Conservation (phyloP, 2,888 invertebrate genomes). For the Lochmaea crataegi region DNA sequence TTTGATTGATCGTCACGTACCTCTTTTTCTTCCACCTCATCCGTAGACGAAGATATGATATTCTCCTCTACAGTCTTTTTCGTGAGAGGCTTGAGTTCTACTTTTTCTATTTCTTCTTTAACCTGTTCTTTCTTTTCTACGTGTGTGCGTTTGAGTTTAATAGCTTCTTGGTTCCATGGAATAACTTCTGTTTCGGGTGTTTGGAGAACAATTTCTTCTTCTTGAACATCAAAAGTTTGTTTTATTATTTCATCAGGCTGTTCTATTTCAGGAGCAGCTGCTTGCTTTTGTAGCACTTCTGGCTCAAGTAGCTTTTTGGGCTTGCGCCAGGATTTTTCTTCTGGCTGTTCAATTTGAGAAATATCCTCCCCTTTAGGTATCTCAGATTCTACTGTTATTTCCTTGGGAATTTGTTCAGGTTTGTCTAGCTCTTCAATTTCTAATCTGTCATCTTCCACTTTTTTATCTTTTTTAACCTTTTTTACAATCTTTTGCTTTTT, state of each 20-base stretch:
- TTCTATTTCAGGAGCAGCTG: neutral
- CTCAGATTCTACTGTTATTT: constrained; percentile 27
- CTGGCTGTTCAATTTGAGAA: constrained; percentile 57
- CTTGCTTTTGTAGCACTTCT: constrained; percentile 10
- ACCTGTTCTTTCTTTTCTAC: constrained; percentile 62
- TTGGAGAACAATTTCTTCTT: constrained; percentile 42
- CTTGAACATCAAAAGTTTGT: constrained; percentile 51
- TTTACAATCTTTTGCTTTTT: constrained; percentile 7
- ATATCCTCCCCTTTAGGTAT: neutral
- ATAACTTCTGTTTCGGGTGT: constrained; percentile 55
- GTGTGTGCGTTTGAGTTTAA: constrained; percentile 65
- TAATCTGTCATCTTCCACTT: constrained; percentile 67
- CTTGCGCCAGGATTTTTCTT: constrained; percentile 58
- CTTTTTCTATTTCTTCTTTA: constrained; percentile 48
- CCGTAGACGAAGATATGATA: constrained; percentile 13
- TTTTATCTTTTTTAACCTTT: constrained; percentile 8
- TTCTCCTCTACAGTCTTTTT: constrained; percentile 70
- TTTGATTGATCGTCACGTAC: constrained; percentile 42
- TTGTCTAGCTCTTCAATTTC: constrained; percentile 61
- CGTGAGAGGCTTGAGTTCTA: constrained; percentile 47
- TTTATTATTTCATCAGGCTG: neutral
- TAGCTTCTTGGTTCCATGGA: constrained; percentile 74
- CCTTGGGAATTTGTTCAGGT: neutral
- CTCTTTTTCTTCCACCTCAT: constrained; percentile 37
- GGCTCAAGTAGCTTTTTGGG: constrained; percentile 39